Evolutionary conservation across 2,888 invertebrate species (phyloP).

Genomic region (Aphidoletes aphidimyza): DNA sequence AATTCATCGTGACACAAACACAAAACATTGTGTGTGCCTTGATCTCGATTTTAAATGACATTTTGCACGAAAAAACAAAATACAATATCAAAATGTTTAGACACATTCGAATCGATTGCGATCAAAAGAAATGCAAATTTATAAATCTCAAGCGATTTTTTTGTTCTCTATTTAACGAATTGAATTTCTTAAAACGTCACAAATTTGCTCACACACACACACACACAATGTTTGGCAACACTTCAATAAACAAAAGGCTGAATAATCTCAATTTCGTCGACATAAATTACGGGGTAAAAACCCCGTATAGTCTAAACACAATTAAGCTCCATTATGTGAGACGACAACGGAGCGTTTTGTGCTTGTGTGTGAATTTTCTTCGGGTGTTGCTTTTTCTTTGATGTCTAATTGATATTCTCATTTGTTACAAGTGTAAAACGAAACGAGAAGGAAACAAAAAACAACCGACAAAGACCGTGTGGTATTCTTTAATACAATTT

Average conservation of each 20-base stretch:
- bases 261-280: neutral
- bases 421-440: slow-evolving; percentile 27
- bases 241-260: slow-evolving; percentile 14
- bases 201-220: too few relatives aligned
- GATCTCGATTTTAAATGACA: neutral
- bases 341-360: too few relatives aligned
- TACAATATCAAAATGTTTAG: neutral
- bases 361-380: slow-evolving; percentile 16
- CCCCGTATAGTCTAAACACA: neutral
- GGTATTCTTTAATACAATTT: neutral
- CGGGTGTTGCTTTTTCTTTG: neutral
- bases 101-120: neutral
- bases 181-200: too few relatives aligned
- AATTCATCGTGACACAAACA: neutral
- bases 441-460: too few relatives aligned
- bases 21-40: neutral
- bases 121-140: slow-evolving; percentile 30
- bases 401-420: slow-evolving; percentile 21
- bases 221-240: too few relatives aligned
- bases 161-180: too few relatives aligned
- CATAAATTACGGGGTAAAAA: neutral
- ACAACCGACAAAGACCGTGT: neutral
- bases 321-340: neutral
- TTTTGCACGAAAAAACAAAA: neutral
- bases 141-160: too few relatives aligned